Conservation (phyloP, 23 tunicate species). For the Ascidia mentula region DNA sequence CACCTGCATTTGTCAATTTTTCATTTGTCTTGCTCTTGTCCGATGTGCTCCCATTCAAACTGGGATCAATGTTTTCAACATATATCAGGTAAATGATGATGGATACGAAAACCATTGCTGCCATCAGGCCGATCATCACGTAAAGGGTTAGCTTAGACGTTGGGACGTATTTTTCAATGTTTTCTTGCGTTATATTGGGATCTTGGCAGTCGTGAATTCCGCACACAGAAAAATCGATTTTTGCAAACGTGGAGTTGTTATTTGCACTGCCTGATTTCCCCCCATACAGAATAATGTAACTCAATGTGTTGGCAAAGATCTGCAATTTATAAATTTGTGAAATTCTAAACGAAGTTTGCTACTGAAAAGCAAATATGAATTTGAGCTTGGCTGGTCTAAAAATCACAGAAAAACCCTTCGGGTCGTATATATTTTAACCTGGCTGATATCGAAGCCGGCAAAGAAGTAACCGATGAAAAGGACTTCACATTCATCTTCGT, state of each 20-base stretch:
- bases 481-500: not conserved
- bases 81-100: not conserved
- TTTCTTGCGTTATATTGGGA: constrained; percentile 13
- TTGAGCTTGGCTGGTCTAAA: too few species aligned
- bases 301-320: constrained; percentile 22
- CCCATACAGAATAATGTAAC: not conserved
- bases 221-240: not conserved
- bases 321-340: too few species aligned
- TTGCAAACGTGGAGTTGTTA: not conserved
- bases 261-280: not conserved
- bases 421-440: too few species aligned
- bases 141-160: not conserved
- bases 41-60: not conserved
- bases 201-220: constrained; percentile 35
- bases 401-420: too few species aligned
- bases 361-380: too few species aligned
- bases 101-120: not conserved
- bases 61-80: not conserved
- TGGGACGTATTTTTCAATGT: constrained; percentile 17
- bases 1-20: too few species aligned
- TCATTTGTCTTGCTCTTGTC: not conserved
- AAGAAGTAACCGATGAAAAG: not conserved
- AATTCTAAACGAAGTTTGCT: too few species aligned
- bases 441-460: not conserved
- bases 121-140: not conserved